Conservation (phyloP, 2,888 invertebrate species). For the Spilosoma lubricipeda region DNA sequence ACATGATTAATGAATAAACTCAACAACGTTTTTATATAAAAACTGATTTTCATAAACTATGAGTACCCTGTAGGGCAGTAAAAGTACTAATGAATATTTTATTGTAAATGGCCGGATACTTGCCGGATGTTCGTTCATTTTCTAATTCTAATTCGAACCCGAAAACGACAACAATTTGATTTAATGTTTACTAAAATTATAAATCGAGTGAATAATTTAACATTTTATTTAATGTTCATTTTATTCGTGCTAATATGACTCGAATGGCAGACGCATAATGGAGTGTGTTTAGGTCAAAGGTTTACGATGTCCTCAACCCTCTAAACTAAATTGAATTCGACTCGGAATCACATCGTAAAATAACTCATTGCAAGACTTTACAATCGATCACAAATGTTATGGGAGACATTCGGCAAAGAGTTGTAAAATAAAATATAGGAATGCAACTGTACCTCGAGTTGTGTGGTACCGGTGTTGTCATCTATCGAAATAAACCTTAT, state of each 20-base stretch:
- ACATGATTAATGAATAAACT: background rate
- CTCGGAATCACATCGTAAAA: conserved; percentile 79
- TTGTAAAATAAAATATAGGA: conserved; percentile 56
- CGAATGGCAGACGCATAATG: conserved; percentile 57
- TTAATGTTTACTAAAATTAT: conserved; percentile 44
- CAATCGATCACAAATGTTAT: conserved; percentile 68
- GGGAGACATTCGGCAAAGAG: conserved; percentile 47
- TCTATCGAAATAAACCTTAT: background rate
- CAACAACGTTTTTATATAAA: background rate
- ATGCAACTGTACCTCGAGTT: conserved; percentile 40
- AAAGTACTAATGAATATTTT: background rate
- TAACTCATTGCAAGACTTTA: conserved; percentile 68
- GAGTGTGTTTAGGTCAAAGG: conserved; percentile 75
- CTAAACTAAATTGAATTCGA: conserved; percentile 82
- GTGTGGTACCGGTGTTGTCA: conserved; percentile 25
- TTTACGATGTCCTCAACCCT: conserved; percentile 75
- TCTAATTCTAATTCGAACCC: background rate
- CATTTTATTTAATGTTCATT: conserved; percentile 55
- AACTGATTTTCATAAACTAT: background rate
- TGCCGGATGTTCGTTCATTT: background rate
- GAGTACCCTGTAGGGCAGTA: background rate
- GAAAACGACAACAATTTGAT: conserved; percentile 17
- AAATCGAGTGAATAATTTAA: conserved; percentile 48
- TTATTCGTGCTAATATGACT: conserved; percentile 61
- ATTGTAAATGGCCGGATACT: background rate